Evolutionary conservation across 2,113 vertebrate genomes (phyloP).

Genomic region (Hemicordylus capensis): DNA sequence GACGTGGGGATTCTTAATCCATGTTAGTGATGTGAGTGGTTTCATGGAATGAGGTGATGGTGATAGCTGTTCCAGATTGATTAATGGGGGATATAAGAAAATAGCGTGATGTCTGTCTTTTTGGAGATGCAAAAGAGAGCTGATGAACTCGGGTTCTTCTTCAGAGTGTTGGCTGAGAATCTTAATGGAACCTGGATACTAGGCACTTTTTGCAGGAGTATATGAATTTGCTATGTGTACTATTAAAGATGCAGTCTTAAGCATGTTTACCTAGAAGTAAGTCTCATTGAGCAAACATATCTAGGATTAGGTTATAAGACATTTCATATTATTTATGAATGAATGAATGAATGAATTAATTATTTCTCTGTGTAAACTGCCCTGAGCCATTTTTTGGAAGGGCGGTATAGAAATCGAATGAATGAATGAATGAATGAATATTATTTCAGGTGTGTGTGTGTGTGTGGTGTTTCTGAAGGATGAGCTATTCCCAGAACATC

Average conservation of each 20-base stretch:
- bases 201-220: background rate
- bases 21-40: too few relatives aligned
- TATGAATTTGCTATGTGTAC: background rate
- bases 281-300: too few relatives aligned
- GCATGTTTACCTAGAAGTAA: too few relatives aligned
- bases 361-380: too few relatives aligned
- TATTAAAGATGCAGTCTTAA: background rate
- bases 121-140: background rate
- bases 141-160: background rate
- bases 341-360: too few relatives aligned
- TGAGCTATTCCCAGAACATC: background rate
- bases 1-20: background rate
- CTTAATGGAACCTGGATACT: too few relatives aligned
- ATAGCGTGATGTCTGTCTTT: background rate
- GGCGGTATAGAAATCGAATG: too few relatives aligned
- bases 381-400: too few relatives aligned
- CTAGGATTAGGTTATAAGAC: background rate
- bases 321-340: too few relatives aligned
- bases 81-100: background rate
- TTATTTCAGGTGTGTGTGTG: too few relatives aligned
- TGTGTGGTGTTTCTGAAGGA: background rate
- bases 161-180: too few relatives aligned
- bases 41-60: background rate
- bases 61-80: background rate
- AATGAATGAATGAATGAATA: too few relatives aligned